Base-by-base conservation (phyloP, 2,113 vertebrate species). In the Mixornis gularis region DNA sequence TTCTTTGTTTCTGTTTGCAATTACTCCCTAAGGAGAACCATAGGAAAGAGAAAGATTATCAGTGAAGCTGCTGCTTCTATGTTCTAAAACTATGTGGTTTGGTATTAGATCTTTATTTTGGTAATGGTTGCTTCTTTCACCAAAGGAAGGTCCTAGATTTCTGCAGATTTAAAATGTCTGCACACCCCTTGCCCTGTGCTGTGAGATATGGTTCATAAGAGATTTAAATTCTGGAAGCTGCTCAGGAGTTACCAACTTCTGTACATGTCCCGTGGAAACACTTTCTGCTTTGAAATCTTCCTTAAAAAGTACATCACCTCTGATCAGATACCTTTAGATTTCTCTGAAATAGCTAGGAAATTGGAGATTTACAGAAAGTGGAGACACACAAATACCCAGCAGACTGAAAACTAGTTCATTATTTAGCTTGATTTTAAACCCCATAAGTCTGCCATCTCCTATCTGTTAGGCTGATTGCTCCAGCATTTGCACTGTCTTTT, bases 361-460 rank as follows among this genome's bases (percentile, higher is more conserved):
- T 21, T 53, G 22, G 34, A 62, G 22, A 41, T 46, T 69, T 49
- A 6, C 6, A 41, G 34, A 56, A 74, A 49, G 1, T 58, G 3
- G 43, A 41, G 20, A 26, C 20, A 38, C 24, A 62, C 22, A 76
- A 52, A 68, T n/a, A 53, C 4, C 30, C 14, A 58, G 13, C 21
- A 70, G 55, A 51, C 10, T 25, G 40, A 66, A 69, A 87, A 46
- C 29, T 22, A 70, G 20, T 17, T 65, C 40, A 34, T 69, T 73
- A 32, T 65, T 79, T 64, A 49, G 10, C 38, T 85, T 79, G 29
- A 63, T 49, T 79, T 85, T 58, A 58, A 72, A 53, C 9, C 16
- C 10, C 0, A 0, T 25, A 53, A 34, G 5, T 49, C 82, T 62
- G 8, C 22, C 2, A 5, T 34, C 25, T 60, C 29, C 32, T 36